Conservation (phyloP, 53 echinoderm and acorn worm species). For the Holothuria scabra region DNA sequence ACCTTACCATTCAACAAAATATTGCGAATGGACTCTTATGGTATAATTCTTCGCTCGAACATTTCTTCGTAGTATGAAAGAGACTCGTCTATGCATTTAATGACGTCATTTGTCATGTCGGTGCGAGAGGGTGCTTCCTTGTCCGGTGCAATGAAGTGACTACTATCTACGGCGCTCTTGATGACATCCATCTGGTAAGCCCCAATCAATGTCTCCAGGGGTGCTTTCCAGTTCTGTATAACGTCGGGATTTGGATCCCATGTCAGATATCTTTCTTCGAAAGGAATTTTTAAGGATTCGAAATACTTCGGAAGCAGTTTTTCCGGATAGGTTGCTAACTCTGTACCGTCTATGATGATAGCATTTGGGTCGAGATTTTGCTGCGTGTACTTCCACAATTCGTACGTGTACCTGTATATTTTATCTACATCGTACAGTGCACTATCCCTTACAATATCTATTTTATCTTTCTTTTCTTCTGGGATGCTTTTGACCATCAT, state of each 20-base stretch:
- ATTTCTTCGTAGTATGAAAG: not conserved
- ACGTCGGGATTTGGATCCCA: not conserved
- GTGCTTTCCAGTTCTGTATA: not conserved
- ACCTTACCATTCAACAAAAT: too few relatives aligned
- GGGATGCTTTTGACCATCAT: not conserved
- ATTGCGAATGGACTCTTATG: not conserved
- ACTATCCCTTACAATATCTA: not conserved
- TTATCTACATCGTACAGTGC: not conserved
- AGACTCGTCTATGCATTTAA: not conserved
- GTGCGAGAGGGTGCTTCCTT: not conserved
- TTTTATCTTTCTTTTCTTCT: too few relatives aligned
- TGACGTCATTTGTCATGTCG: not conserved
- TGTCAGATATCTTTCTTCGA: not conserved
- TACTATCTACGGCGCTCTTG: not conserved
- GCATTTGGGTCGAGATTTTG: not conserved
- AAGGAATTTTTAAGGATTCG: not conserved
- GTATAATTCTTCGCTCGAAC: conserved; percentile 2
- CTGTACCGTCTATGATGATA: not conserved
- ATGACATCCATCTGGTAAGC: not conserved
- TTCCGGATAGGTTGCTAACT: too few relatives aligned
- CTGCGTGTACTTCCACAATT: not conserved
- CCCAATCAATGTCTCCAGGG: not conserved
- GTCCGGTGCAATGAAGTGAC: not conserved
- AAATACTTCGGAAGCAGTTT: too few relatives aligned
- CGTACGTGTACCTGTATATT: not conserved